Conservation (phyloP, 2,113 vertebrate genomes). For the Syngnathus scovelli region DNA sequence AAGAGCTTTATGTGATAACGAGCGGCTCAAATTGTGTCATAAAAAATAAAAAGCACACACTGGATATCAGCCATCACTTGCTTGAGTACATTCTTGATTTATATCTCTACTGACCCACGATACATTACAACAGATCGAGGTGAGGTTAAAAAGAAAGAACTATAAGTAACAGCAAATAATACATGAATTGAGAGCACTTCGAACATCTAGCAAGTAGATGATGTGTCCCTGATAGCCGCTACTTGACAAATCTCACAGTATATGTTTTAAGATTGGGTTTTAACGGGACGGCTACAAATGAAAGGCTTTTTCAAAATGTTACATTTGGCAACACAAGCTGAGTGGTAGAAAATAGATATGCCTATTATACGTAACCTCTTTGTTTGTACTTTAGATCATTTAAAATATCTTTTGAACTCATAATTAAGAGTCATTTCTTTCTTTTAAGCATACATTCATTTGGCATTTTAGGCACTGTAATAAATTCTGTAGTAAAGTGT, state of each 20-base stretch:
- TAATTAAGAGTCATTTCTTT: conserved; percentile 36
- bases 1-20: conserved; percentile 55
- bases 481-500: conserved; percentile 95
- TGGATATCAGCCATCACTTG: conserved; percentile 28
- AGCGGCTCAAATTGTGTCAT: conserved; percentile 61
- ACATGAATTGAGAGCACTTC: conserved; percentile 21
- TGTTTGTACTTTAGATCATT: conserved; percentile 47
- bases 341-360: conserved; percentile 63
- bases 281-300: conserved; percentile 41
- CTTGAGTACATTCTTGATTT: conserved; percentile 34
- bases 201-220: conserved; percentile 36
- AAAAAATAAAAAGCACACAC: conserved; percentile 44
- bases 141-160: not conserved
- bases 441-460: conserved; percentile 50
- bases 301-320: conserved; percentile 39
- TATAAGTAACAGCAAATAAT: not conserved
- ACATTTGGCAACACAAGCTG: conserved; percentile 36
- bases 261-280: conserved; percentile 45
- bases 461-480: conserved; percentile 76
- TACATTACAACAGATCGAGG: conserved; percentile 19
- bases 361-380: conserved; percentile 40
- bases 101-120: conserved; percentile 18
- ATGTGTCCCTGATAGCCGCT: conserved; percentile 61
- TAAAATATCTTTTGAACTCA: conserved; percentile 64
- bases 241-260: conserved; percentile 46